These are phyloP conservation scores for Lasaia peninsularis DNA, from an alignment of 1,140 invertebrate species.

Conservation along the genomic window DNA sequence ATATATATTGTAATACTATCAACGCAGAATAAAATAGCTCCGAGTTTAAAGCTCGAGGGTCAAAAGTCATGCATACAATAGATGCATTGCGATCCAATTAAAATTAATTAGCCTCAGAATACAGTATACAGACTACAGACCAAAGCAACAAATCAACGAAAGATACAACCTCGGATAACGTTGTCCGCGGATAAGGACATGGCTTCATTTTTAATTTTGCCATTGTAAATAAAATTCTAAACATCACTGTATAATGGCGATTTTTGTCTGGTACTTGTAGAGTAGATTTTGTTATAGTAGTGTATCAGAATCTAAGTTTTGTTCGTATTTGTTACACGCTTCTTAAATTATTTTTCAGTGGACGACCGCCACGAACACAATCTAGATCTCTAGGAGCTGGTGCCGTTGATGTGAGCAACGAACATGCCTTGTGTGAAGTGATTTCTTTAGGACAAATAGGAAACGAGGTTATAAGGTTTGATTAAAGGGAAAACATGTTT, in stretches of 20 bases:
- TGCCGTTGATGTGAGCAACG: not conserved
- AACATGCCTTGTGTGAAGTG: not conserved
- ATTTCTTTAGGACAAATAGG: too few relatives aligned
- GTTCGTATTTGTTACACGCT: conserved; percentile 1
- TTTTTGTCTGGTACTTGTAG: conserved; percentile 21
- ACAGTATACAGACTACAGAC: conserved; percentile 53
- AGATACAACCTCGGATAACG: conserved; percentile 64
- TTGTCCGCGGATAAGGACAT: conserved; percentile 53
- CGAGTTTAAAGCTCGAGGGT: conserved; percentile 44
- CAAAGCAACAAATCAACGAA: conserved; percentile 70
- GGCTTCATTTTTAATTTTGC: conserved; percentile 31
- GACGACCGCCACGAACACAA: not conserved
- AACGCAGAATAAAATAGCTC: conserved; percentile 34
- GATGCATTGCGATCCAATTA: conserved; percentile 73
- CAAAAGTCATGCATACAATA: conserved; percentile 61
- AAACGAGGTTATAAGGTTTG: too few relatives aligned
- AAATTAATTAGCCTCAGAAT: conserved; percentile 75
- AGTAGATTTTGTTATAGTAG: conserved; percentile 3
- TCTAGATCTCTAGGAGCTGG: not conserved
- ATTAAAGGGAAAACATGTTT: too few relatives aligned
- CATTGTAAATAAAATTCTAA: conserved; percentile 45
- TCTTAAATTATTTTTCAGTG: conserved; percentile 4
- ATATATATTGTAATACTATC: conserved; percentile 1
- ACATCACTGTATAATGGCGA: conserved; percentile 32
- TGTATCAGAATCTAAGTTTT: conserved; percentile 7